These are phyloP conservation scores for Napeogenes sylphis DNA, from an alignment of 2,888 invertebrate species.

Conservation along the genomic window DNA sequence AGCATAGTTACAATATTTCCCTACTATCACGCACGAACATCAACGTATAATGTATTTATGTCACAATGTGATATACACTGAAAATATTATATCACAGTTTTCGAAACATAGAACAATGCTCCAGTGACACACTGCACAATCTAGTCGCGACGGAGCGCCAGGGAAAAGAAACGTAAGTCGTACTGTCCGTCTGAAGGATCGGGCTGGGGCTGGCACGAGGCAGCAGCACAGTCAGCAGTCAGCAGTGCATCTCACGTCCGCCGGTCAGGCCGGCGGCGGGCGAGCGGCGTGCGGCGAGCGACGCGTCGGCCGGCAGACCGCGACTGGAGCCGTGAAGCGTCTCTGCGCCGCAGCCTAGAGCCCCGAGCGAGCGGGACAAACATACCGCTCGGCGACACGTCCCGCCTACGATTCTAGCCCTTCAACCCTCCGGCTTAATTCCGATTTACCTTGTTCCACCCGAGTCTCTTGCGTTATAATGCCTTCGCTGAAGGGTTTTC, in stretches of 20 bases:
- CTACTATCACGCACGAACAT: constrained; percentile 21
- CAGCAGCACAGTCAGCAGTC: constrained; percentile 41
- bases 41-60: constrained; percentile 13
- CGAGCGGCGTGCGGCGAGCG: constrained; percentile 68
- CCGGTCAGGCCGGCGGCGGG: constrained; percentile 48
- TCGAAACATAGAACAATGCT: constrained; percentile 55
- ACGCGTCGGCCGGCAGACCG: constrained; percentile 77
- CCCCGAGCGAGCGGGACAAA: constrained; percentile 72
- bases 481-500: constrained; percentile 69
- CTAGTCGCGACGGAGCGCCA: constrained; percentile 33
- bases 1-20: constrained; percentile 39
- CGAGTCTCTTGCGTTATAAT: constrained; percentile 64
- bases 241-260: constrained; percentile 61
- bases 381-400: constrained; percentile 53
- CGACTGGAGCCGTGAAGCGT: constrained; percentile 67
- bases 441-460: constrained; percentile 61
- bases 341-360: constrained; percentile 71
- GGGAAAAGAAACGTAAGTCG: constrained; percentile 27
- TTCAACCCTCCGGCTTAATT: constrained; percentile 67
- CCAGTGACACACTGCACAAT: constrained; percentile 60
- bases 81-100: constrained; percentile 36
- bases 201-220: constrained; percentile 36
- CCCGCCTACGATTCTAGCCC: constrained; percentile 66
- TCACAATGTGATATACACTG: constrained; percentile 24
- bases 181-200: constrained; percentile 27